Percentiles rank a stretch among this genome's conserved stretches.
Evolutionary conservation across 2,113 vertebrate species (phyloP).

Genomic region (Python bivittatus): DNA sequence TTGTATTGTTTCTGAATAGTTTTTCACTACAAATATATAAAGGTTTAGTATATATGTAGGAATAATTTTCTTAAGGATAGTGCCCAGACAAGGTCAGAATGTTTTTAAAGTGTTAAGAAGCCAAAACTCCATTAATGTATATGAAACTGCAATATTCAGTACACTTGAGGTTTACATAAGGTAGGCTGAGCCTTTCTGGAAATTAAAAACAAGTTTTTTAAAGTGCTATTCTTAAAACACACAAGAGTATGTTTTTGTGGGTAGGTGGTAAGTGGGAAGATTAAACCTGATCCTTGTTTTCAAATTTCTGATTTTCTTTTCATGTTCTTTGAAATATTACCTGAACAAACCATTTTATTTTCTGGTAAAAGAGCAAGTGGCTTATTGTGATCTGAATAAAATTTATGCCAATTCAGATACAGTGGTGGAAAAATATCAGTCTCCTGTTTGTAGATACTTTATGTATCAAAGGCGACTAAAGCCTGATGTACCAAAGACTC

Average conservation of each 20-base stretch:
- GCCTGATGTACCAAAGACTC: slow-evolving; percentile 33
- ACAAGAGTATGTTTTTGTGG: background rate
- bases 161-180: slow-evolving; percentile 1
- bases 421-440: slow-evolving; percentile 59
- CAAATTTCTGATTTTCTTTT: slow-evolving; percentile 58
- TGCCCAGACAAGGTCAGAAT: background rate
- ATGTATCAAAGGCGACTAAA: slow-evolving; percentile 62
- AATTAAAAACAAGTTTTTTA: slow-evolving; percentile 11
- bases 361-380: slow-evolving; percentile 60
- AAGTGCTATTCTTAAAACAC: background rate
- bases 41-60: background rate
- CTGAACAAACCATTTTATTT: slow-evolving; percentile 47
- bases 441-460: slow-evolving; percentile 58
- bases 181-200: background rate
- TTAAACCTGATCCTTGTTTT: slow-evolving; percentile 47
- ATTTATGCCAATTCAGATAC: slow-evolving; percentile 64
- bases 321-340: slow-evolving; percentile 59
- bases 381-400: slow-evolving; percentile 69
- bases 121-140: background rate
- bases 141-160: rapidly evolving
- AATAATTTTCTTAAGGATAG: background rate
- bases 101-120: background rate
- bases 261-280: background rate
- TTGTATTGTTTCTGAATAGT: slow-evolving; percentile 7
- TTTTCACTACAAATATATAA: background rate